These are phyloP conservation scores for Nemurella pictetii DNA, from an alignment of 2,888 invertebrate genomes.

Conservation along the genomic window DNA sequence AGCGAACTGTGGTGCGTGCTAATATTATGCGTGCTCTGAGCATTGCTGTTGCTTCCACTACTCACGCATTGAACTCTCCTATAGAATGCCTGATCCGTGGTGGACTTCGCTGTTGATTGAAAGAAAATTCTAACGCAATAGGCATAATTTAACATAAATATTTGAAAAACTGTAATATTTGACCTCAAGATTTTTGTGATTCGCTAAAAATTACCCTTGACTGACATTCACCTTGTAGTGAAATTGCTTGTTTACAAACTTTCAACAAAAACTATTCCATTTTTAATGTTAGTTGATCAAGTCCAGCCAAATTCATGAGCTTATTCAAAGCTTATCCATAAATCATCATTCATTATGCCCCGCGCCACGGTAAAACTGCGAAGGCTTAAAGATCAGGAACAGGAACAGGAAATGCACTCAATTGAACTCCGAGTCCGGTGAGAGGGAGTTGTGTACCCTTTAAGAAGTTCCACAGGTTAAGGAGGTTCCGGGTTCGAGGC, in stretches of 20 bases:
- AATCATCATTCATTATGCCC: neutral
- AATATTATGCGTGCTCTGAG: neutral
- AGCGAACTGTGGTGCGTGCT: neutral
- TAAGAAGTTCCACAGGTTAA: neutral
- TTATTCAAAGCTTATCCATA: neutral
- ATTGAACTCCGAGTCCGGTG: neutral
- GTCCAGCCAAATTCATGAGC: too few relatives aligned
- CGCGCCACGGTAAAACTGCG: neutral
- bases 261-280: neutral
- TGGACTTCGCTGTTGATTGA: neutral
- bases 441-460: neutral
- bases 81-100: neutral
- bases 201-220: slow-evolving; percentile 3
- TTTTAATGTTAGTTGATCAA: neutral
- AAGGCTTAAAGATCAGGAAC: neutral
- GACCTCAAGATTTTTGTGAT: neutral
- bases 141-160: neutral
- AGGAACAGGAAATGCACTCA: slow-evolving; percentile 30
- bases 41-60: neutral
- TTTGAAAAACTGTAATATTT: neutral
- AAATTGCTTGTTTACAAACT: neutral
- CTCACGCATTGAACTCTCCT: slow-evolving; percentile 19
- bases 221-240: neutral
- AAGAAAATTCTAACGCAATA: neutral
- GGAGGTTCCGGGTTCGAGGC: slow-evolving; percentile 21